These are phyloP conservation scores for Hypomesus transpacificus DNA, from an alignment of 2,113 vertebrate species.

Conservation along the genomic window DNA sequence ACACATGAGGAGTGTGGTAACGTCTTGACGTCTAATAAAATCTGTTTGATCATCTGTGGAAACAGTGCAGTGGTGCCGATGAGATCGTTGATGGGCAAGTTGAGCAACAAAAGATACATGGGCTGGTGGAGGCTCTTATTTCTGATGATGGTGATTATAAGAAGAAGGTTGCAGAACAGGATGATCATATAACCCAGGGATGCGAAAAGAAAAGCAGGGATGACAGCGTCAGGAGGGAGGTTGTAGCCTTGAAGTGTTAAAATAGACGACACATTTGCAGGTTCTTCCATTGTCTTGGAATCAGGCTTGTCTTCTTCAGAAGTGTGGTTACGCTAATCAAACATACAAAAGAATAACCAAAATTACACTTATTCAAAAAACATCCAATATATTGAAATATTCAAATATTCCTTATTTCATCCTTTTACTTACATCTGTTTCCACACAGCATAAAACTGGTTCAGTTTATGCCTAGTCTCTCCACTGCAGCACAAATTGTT, in stretches of 20 bases:
- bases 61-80: conserved; percentile 65
- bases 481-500: too few relatives aligned
- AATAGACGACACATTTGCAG: conserved; percentile 48
- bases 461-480: too few relatives aligned
- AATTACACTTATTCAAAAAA: neutral
- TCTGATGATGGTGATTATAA: conserved; percentile 61
- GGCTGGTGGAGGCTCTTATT: conserved; percentile 69
- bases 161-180: conserved; percentile 66
- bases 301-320: neutral
- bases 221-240: conserved; percentile 36
- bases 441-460: too few relatives aligned
- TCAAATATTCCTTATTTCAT: too few relatives aligned
- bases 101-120: conserved; percentile 69
- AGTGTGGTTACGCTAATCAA: neutral
- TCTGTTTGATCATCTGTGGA: conserved; percentile 49
- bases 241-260: conserved; percentile 47
- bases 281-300: conserved; percentile 28
- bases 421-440: too few relatives aligned
- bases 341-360: neutral
- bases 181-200: conserved; percentile 64
- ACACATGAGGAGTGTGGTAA: conserved; percentile 60
- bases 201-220: conserved; percentile 61
- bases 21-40: conserved; percentile 45
- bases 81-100: conserved; percentile 67
- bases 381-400: too few relatives aligned